phyloP scores from a whole-genome alignment of 2,888 invertebrate genomes.

The Hyles lineata region DNA sequence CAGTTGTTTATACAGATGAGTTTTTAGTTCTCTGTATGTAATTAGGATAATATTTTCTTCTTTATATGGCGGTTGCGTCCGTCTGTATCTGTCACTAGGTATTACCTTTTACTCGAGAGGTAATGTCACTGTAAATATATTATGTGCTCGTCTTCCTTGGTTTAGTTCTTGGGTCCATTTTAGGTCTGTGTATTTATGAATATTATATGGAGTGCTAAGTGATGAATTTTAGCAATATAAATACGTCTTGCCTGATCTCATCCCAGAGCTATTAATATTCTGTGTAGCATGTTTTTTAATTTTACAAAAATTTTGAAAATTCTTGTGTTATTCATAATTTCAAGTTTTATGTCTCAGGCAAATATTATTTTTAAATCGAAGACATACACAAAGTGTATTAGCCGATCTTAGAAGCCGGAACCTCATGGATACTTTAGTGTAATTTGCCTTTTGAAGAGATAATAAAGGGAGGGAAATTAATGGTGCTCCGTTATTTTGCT shows the following conservation, averaged over 20 bases:
- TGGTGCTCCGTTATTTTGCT: too few species aligned
- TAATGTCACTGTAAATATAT: not conserved
- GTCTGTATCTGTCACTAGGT: not conserved
- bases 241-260: not conserved
- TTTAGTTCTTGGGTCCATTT: not conserved
- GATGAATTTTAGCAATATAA: not conserved
- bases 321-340: too few species aligned
- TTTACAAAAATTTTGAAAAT: too few species aligned
- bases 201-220: not conserved
- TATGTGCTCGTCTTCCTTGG: not conserved
- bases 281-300: too few species aligned
- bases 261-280: too few species aligned
- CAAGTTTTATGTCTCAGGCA: too few species aligned
- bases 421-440: too few species aligned
- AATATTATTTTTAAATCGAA: too few species aligned
- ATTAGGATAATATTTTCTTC: constrained; percentile 9
- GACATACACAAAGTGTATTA: too few species aligned
- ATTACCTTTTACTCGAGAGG: not conserved
- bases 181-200: not conserved
- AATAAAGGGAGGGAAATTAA: too few species aligned
- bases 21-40: constrained; percentile 8
- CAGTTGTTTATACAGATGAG: not conserved
- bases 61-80: not conserved
- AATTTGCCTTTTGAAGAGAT: too few species aligned
- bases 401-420: too few species aligned